Base-by-base conservation (phyloP, 2,888 invertebrate species). In the Tetragonisca angustula region DNA sequence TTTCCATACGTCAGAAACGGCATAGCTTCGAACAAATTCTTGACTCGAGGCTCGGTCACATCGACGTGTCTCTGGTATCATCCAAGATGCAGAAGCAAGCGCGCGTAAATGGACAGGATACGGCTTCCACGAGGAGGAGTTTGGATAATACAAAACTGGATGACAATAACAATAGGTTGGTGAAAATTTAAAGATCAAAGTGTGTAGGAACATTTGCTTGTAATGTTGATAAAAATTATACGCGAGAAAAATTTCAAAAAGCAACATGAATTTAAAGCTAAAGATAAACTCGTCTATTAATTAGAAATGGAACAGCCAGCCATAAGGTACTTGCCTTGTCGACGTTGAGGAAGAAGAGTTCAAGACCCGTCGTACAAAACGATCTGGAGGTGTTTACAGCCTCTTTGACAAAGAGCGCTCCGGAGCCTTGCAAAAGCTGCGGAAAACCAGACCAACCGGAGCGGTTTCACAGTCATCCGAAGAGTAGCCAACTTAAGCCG, bases 391-490 rank as follows among this genome's bases (percentile, higher is more conserved):
- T 93, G 6, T 92, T 93, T 70, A 90, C 87, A 17, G 79, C 87
- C 3, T 64, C 87, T 3, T 52, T 87, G 2, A 76, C 75, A 21
- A 91, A 82, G 54, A 84, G 74, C 27, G 93, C 94, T 2, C 95
- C 95, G 62, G 95, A 95, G 86, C 96, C 96, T 0, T 97, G 97
- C 92, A 95, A 95, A 75, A 96, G 96, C 76, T 97, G 97, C 93
- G 96, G 96, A 2, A 95, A 97, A 32, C 95, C 96, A 2, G 96
- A 97, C 92, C 95, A 96, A 82, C 97, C 97, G 0, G 97, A 97
- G 91, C 94, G 97, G 21, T 95, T 96, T 84, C 96, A 96, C 91
- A 96, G 96, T 90, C 96, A 96, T 90, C 96, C 96, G 2, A 83
- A 87, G 64, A 81, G 81, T 82, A 88, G 88, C 54, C 91, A 89